Evolutionary conservation across 2,888 invertebrate genomes (phyloP).

Genomic region (Hyalella azteca): DNA sequence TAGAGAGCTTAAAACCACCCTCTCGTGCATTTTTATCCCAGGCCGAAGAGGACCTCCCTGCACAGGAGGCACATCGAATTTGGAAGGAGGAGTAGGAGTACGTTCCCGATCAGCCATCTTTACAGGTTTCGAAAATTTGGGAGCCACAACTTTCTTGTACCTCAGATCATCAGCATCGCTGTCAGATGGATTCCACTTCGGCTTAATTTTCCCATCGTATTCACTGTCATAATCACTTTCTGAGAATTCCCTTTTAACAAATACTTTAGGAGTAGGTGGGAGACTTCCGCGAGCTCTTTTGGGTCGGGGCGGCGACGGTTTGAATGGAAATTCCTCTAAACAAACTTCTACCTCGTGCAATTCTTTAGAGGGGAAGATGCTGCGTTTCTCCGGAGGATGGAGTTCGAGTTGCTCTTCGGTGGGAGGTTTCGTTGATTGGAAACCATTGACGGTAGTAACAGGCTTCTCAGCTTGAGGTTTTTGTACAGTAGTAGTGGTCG

Average conservation of each 20-base stretch:
- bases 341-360: too few relatives aligned
- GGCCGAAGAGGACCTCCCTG: conserved; percentile 63
- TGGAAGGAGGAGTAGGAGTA: conserved; percentile 59
- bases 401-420: too few relatives aligned
- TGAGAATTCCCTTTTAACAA: conserved; percentile 71
- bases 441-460: not conserved
- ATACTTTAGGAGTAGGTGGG: conserved; percentile 72
- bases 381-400: not conserved
- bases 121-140: conserved; percentile 19
- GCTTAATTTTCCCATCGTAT: conserved; percentile 68
- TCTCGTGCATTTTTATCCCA: conserved; percentile 37
- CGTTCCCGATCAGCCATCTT: conserved; percentile 45
- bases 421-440: too few relatives aligned
- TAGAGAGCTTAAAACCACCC: not conserved
- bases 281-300: conserved; percentile 63
- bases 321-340: conserved; percentile 64
- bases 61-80: conserved; percentile 67
- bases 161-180: conserved; percentile 69
- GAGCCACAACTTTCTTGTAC: conserved; percentile 68
- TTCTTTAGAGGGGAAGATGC: not conserved
- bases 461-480: conserved; percentile 36
- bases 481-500: conserved; percentile 46
- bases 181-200: conserved; percentile 71
- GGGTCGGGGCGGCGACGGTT: conserved; percentile 64
- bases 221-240: conserved; percentile 78